A percentile compares a stretch with the other conserved stretches of the same genome.
phyloP scores from a whole-genome alignment of 2,797 vertebrate genomes.

The Megaceryle alcyon region DNA sequence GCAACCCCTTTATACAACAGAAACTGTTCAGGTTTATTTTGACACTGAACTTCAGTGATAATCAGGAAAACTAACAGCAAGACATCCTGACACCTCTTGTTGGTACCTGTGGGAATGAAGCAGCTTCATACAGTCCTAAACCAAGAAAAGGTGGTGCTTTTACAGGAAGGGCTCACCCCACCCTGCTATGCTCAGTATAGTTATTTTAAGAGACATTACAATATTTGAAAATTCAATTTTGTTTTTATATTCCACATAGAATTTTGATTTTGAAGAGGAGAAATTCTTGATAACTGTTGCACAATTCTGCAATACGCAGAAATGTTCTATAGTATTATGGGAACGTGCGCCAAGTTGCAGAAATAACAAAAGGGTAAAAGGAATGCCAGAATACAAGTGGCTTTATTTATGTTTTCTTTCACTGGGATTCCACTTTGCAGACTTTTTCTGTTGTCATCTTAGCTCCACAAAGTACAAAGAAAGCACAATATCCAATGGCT shows the following conservation, averaged over 20 bases:
- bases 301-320: background rate
- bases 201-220: background rate
- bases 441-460: slow-evolving; percentile 38
- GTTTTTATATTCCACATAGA: background rate
- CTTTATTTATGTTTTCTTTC: slow-evolving; percentile 62
- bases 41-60: background rate
- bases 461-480: slow-evolving; percentile 36
- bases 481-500: background rate
- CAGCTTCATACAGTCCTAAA: background rate
- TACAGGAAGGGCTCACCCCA: background rate
- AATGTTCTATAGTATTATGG: slow-evolving; percentile 2
- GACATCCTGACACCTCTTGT: background rate
- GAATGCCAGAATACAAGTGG: slow-evolving; percentile 35
- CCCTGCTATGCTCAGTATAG: background rate
- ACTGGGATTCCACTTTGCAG: slow-evolving; percentile 53
- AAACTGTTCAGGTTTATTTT: background rate
- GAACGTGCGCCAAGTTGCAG: background rate
- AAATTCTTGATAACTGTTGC: background rate
- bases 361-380: slow-evolving; percentile 42
- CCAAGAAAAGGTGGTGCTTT: background rate
- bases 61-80: background rate
- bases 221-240: background rate
- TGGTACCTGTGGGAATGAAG: background rate
- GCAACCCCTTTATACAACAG: background rate
- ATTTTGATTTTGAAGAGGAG: background rate